Conservation (phyloP, 2,888 invertebrate species). For the Lepidochitona cinerea region DNA sequence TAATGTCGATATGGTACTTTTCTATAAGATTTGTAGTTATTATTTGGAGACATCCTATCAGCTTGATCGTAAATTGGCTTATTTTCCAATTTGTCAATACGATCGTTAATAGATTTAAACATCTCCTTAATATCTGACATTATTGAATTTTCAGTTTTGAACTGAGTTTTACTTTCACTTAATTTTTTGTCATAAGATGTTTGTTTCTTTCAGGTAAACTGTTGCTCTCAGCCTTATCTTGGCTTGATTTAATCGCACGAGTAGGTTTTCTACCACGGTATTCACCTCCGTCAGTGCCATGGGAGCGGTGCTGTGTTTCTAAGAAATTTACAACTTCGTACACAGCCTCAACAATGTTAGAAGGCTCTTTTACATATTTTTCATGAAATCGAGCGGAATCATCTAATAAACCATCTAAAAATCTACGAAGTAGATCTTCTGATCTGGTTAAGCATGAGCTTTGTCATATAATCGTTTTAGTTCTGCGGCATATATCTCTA, state of each 20-base stretch:
- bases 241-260: neutral
- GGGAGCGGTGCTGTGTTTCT: slow-evolving; percentile 1
- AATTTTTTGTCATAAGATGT: no score
- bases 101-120: no score
- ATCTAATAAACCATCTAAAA: slow-evolving; percentile 24
- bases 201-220: neutral
- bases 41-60: no score
- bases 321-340: no score
- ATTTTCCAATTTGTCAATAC: neutral
- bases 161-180: neutral
- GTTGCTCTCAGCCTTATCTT: neutral
- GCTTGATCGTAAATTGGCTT: no score
- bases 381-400: slow-evolving; percentile 16
- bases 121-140: no score
- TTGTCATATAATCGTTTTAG: no score
- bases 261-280: neutral
- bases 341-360: slow-evolving; percentile 23
- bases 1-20: no score
- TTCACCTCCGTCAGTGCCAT: neutral
- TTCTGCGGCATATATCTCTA: slow-evolving; percentile 30
- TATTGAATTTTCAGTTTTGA: neutral
- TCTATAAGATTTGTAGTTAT: no score
- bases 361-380: slow-evolving; percentile 23
- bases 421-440: slow-evolving; percentile 24
- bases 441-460: slow-evolving; percentile 21